Base-by-base conservation (phyloP, 2,113 vertebrate genomes). In the Lontra canadensis region DNA sequence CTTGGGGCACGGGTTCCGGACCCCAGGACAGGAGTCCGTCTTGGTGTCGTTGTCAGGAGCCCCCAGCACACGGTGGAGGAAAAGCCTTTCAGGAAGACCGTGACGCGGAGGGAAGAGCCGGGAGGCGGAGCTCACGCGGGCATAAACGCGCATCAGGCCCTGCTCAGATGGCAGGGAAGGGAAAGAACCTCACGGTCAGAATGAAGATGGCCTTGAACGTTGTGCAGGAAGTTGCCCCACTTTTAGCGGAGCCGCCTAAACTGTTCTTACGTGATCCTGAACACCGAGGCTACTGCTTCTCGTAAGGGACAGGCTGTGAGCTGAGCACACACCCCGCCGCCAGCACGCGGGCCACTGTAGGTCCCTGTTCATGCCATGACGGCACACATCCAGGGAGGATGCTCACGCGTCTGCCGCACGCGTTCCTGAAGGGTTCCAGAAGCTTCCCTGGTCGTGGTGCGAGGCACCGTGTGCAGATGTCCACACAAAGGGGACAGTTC, bases 11-110 rank as follows among this genome's bases (percentile, higher is more conserved):
- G 15, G 39, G 39, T 15, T n/a, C 87, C n/a, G 39, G 39, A 10
- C 55, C 71, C 47, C 55, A 76, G 14, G 39, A 78, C 39, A 0
- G 31, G 39, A 11, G 71, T 44, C 31, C 25, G 71, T 55, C 29
- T n/a, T n/a, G 10, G 21, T 3, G 4, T n/a, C 20, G 13, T 11
- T n/a, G 29, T 78, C 39, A 0, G 31, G 39, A 7, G 71, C 42
- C 31, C 25, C 15, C 8, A 1, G 31, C 0, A 5, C 21, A 6
- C 3, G 39, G 17, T 18, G 39, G 55, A 76, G 11, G 55, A 69
- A 18, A 47, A 47, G 34, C 39, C 31, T 47, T 20, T 29, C 29
- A 18, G 3, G 1, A 61, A 78, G 39, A 76, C 25, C 3, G 42
- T 15, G 73, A 76, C 15, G 3, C 42, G 7, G 73, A 29, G 42